phyloP scores from a whole-genome alignment of 2,888 invertebrate species.

The Serrognathus titanus region DNA sequence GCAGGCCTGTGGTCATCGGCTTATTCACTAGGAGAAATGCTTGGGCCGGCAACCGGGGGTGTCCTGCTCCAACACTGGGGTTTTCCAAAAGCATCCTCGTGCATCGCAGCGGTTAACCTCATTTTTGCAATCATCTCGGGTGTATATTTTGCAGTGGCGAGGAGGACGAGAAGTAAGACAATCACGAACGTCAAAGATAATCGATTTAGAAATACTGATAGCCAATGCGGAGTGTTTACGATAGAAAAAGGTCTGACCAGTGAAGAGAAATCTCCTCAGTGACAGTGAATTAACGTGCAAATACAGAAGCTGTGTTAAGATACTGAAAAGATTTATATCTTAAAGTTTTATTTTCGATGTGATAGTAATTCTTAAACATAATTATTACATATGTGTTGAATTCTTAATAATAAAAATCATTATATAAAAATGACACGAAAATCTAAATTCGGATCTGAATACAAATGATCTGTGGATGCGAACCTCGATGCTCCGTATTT shows the following conservation, averaged over 20 bases:
- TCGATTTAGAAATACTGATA: background rate
- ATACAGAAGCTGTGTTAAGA: background rate
- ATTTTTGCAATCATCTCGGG: slow-evolving; percentile 44
- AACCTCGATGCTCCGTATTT: too few species aligned
- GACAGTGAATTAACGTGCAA: too few species aligned
- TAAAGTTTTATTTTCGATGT: too few species aligned
- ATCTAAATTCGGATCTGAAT: too few species aligned
- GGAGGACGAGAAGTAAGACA: background rate
- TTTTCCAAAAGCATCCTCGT: slow-evolving; percentile 64
- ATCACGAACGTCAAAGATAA: background rate
- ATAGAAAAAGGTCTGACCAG: background rate
- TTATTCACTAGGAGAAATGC: slow-evolving; percentile 70
- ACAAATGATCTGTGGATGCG: too few species aligned
- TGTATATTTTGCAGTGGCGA: slow-evolving; percentile 10
- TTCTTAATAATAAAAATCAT: too few species aligned
- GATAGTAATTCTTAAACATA: too few species aligned
- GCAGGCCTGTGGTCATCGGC: slow-evolving; percentile 73
- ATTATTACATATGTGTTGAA: too few species aligned
- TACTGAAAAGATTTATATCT: too few species aligned
- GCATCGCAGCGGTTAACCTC: slow-evolving; percentile 60
- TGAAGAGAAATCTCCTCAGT: too few species aligned
- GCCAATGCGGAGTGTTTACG: background rate
- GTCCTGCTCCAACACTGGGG: slow-evolving; percentile 61
- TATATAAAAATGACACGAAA: too few species aligned
- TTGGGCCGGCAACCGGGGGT: slow-evolving; percentile 65